Evolutionary conservation across 2,113 vertebrate genomes (phyloP), one percentile per base, ranked within the genome.

Genomic region (Planiliza haematocheilus): DNA sequence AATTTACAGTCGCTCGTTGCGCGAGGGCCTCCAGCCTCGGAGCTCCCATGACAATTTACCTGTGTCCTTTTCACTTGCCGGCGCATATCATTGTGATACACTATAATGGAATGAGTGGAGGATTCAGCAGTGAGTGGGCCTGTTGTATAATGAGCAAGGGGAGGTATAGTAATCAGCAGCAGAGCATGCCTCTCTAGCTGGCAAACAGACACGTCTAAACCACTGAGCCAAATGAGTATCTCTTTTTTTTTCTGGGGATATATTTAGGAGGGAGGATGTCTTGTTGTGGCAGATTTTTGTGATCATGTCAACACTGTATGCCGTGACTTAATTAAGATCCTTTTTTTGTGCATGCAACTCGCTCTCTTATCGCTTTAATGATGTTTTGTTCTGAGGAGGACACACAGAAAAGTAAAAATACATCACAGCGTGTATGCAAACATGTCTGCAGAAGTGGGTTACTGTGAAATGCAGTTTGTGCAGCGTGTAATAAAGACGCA

Each of bases 1-100:
- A 55, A 89, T 90, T 88, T 80, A 83, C 79, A 89, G 71, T 83
- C 57, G 12, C 73, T 78, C 34, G 4, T 64, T 77, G 81, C 74
- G 41, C 52, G 1, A 39, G n/a, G 57, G 77, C 76, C 80, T 82
- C 70, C 58, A 75, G 77, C 72, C 75, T 85, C 70, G 61, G 70
- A 57, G 78, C 80, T 84, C 88, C 82, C 79, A 17, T 62, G 79
- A 87, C 84, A 84, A 85, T 89, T 62, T 86, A 90, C 89, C 88
- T 84, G 72, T 89, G 70, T 86, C 85, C 70, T 81, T 85, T 85
- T 86, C 78, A 86, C 78, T 81, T 73, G 74, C 49, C 50, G 62
- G 60, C 0, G 18, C 76, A 65, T 65, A 79, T 85, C 51, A 81
- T 66, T 78, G 73, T 83, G 75, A 86, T 86, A 79, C 77, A 73